Conservation (phyloP, 2,113 vertebrate species). For the Pithys albifrons region DNA sequence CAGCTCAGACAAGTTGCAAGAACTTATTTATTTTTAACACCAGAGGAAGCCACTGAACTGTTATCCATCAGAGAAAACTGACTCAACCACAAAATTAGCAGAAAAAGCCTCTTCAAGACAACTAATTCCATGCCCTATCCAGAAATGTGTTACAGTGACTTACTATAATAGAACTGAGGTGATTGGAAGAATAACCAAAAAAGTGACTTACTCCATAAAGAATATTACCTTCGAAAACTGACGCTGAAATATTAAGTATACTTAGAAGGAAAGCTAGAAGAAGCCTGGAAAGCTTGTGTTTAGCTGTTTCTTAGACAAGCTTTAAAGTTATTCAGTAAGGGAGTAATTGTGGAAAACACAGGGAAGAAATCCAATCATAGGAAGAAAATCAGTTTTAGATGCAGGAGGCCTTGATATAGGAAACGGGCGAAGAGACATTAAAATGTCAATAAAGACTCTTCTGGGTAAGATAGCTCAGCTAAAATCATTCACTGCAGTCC, state of each 20-base stretch:
- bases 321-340: not conserved
- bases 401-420: not conserved
- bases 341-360: not conserved
- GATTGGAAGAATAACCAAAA: not conserved
- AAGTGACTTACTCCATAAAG: not conserved
- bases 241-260: not conserved
- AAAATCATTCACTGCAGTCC: slow-evolving; percentile 17
- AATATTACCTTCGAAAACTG: not conserved
- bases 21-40: not conserved
- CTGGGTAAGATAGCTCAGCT: slow-evolving; percentile 3
- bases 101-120: not conserved
- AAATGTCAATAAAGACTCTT: slow-evolving; percentile 46
- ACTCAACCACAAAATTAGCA: not conserved
- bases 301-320: not conserved
- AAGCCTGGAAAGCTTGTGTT: not conserved
- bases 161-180: not conserved
- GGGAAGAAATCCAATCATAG: slow-evolving; percentile 6
- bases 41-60: not conserved
- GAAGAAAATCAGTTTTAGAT: slow-evolving; percentile 38
- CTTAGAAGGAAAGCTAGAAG: not conserved
- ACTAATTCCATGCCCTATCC: not conserved
- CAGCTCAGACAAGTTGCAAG: not conserved
- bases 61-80: not conserved
- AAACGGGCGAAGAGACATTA: slow-evolving; percentile 27
- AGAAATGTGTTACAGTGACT: not conserved